Evolutionary conservation across 2,888 invertebrate species (phyloP).

Genomic region (Diloba caeruleocephala): DNA sequence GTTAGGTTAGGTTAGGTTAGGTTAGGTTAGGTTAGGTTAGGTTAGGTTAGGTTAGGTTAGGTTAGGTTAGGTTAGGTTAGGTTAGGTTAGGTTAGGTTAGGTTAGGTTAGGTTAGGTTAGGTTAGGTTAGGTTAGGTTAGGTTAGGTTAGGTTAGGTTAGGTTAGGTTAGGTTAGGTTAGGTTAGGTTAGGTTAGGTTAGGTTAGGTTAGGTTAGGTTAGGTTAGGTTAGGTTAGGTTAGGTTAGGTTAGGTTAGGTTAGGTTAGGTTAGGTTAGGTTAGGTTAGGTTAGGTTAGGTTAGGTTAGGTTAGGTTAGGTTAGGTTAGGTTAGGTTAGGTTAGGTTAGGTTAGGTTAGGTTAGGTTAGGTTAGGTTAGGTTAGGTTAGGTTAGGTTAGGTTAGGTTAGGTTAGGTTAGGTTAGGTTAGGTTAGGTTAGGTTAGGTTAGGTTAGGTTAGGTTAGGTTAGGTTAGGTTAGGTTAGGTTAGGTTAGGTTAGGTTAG

Average conservation of each 20-base stretch:
- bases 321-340: too few relatives aligned
- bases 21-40: slow-evolving; percentile 36
- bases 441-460: too few relatives aligned
- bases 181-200: slow-evolving; percentile 28
- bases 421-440: too few relatives aligned
- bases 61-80: slow-evolving; percentile 41
- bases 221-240: slow-evolving; percentile 22
- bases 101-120: slow-evolving; percentile 36
- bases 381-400: too few relatives aligned
- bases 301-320: too few relatives aligned
- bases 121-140: slow-evolving; percentile 31
- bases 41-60: slow-evolving; percentile 32
- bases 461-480: too few relatives aligned
- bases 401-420: too few relatives aligned
- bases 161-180: slow-evolving; percentile 26
- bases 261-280: slow-evolving; percentile 44
- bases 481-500: too few relatives aligned
- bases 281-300: slow-evolving; percentile 42
- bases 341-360: too few relatives aligned
- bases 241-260: slow-evolving; percentile 36
- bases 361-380: too few relatives aligned
- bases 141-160: slow-evolving; percentile 28
- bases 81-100: slow-evolving; percentile 45
- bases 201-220: slow-evolving; percentile 18
- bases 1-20: slow-evolving; percentile 34